Evolutionary conservation across 2,888 invertebrate species (phyloP), one percentile per base, ranked within the genome.

Genomic region (Desoria tigrina): DNA sequence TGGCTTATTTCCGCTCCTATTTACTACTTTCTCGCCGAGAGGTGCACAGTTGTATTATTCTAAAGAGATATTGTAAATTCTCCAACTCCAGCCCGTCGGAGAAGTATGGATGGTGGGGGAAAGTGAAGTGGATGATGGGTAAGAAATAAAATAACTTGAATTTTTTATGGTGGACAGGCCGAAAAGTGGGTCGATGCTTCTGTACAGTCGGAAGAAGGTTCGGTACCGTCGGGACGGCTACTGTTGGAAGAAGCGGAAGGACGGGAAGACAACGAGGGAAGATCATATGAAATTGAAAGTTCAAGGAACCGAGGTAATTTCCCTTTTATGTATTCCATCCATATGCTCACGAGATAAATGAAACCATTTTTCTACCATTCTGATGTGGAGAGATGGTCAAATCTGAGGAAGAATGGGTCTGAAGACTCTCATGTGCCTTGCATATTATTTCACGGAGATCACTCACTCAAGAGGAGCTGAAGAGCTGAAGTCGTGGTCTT

Each of bases 201-300:
- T 97, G 74, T 97, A 96, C 86, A 94, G 93, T 79, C 86, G 96
- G 65, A 96, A 96, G 84, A 93, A 94, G 81, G 95, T 91, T 74
- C 88, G 94, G 62, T 97, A 97, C 84, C 87, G 96, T 80, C 86
- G 95, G 68, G 97, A 97, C 79, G 96, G 96, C 24, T 97, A 97
- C 82, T 95, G 94, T 82, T 98, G 98, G 97, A 97, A 97, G 84
- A 96, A 96, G 79, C 84, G 98, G 76, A 95, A 95, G 82, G 97
- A 97, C 81, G 97, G 97, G 24, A 96, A 96, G 83, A 95, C 96
- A 71, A 96, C 96, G 64, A 84, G 98, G 77, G 98, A 98, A 82
- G 98, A 98, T 85, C 98, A 98, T 82, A 97, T 98, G 97, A 97
- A 97, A 82, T 86, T 98, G 73, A 98, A 98, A 86, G 96, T 96